Conservation (phyloP, 2,888 invertebrate genomes). For the Germaria angustata region DNA sequence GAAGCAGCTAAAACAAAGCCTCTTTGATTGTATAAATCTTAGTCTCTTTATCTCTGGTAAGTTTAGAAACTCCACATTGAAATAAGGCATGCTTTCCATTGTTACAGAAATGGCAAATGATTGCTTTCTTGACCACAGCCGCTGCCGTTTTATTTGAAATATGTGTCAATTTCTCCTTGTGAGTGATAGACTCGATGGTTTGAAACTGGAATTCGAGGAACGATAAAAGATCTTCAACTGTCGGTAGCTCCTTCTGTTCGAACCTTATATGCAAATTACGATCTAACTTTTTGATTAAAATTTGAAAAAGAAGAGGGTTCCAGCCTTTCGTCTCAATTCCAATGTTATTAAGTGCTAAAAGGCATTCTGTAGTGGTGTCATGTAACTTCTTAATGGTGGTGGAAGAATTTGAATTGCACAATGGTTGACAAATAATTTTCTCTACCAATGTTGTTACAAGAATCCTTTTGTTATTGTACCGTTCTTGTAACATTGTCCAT, state of each 20-base stretch:
- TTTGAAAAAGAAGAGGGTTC: background rate
- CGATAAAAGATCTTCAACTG: too few species aligned
- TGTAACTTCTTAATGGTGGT: background rate
- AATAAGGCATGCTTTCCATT: too few species aligned
- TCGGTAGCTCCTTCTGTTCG: background rate
- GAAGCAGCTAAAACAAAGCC: too few species aligned
- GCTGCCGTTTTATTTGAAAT: background rate
- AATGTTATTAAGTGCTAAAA: too few species aligned
- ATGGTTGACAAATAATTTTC: background rate
- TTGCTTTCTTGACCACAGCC: too few species aligned
- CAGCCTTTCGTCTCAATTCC: too few species aligned
- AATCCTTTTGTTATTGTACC: background rate
- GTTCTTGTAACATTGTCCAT: background rate
- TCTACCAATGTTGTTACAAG: background rate
- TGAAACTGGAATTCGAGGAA: too few species aligned
- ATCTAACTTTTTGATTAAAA: background rate
- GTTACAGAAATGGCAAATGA: too few species aligned
- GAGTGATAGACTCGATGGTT: too few species aligned
- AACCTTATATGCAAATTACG: background rate
- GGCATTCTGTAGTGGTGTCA: background rate
- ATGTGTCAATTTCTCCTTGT: background rate
- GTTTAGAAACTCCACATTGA: too few species aligned
- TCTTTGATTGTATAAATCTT: too few species aligned
- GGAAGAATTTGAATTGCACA: background rate
- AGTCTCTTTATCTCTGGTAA: too few species aligned